Evolutionary conservation across 2,888 invertebrate genomes (phyloP), one percentile per base, ranked within the genome.

Genomic region (Trissoscelio sp.): DNA sequence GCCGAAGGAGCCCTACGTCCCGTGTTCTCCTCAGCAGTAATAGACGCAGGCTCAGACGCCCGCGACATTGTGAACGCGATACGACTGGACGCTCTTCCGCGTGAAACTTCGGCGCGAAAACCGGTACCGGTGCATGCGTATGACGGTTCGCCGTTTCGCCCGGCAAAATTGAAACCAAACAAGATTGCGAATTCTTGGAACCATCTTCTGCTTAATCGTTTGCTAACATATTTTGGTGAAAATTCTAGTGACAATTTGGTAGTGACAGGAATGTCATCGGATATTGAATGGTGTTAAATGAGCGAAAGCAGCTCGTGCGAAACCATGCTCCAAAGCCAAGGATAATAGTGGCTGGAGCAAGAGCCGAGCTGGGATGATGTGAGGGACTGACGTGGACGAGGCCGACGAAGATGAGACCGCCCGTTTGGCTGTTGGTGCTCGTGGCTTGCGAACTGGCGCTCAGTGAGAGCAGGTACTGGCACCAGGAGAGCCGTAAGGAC

Each of bases 41-140:
- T 85, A 86, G 88, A 87, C 87, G 86, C 85, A 86, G 86, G 88
- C 88, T 91, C 91, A 91, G 91, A 91, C 90, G 90, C 85, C 90
- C 91, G 91, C 91, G 90, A 91, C 90, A 90, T 90, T 90, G 89
- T 87, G 90, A 87, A 87, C 89, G 90, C 88, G 90, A 88, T 88
- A 90, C 89, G 88, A 88, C 88, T 87, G 86, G 85, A 81, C 81
- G 80, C 78, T 84, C 51, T 53, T 64, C 67, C 64, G 78, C 34
- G 77, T 72, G 62, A 73, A 73, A 81, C 83, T 85, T 83, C 77
- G 82, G 78, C 84, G 84, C 84, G 83, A 83, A 82, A 84, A 81
- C 81, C 78, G 81, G 83, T 82, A 67, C 84, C 84, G 83, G 84
- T 79, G 82, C 85, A 85, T 85, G 84, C 85, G 82, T 81, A 67